Evolutionary conservation across 2,888 invertebrate genomes (phyloP), one percentile per base, ranked within the genome.

Genomic region (Eurytoma californica): DNA sequence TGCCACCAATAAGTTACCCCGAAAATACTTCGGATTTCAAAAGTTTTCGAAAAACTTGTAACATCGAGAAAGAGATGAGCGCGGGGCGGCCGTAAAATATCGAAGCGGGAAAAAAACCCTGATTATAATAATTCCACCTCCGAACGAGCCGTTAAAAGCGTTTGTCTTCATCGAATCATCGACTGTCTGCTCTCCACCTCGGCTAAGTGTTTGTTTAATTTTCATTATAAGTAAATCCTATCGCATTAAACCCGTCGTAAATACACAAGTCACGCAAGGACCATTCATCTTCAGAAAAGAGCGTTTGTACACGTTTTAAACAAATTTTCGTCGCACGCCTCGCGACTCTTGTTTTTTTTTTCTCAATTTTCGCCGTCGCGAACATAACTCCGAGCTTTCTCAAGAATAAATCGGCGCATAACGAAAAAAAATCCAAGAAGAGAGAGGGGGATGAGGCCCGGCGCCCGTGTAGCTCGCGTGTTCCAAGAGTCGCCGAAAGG

Each of bases 161-260:
- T 69, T 69, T 58, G 49, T 49, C 47, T 47, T 49, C 70, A 3
- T 72, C 20, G 3, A 51, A 53, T 12, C 30, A 18, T 7, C 20
- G 3, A 3, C 39, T 39, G 12, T 16, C 3, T 9, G 58, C 49
- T 24, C 24, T 24, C 24, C 24, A 24, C 24, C 24, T 24, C 24
- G 1, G 24, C 51, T 49, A 67, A 77, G 57, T 28, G 77, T 77
- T 77, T 72, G 72, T 67, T 77, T 55, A 77, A 72, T 55, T 47
- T 61, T 67, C 72, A 58, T 60, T 67, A 60, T 30, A 60, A 77
- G 60, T 72, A 60, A 60, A 66, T 49, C 57, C 18, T 51, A 66
- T 57, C 39, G 70, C 51, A 66, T 77, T 70, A 77, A 18, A 16
- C 20, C 47, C 30, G 57, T 18, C 28, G 14, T 65, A 60, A 77